Percentiles rank a stretch among this genome's conserved stretches.
These are phyloP conservation scores for Papilio machaon DNA, from an alignment of 1,140 invertebrate genomes.

Conservation along the genomic window DNA sequence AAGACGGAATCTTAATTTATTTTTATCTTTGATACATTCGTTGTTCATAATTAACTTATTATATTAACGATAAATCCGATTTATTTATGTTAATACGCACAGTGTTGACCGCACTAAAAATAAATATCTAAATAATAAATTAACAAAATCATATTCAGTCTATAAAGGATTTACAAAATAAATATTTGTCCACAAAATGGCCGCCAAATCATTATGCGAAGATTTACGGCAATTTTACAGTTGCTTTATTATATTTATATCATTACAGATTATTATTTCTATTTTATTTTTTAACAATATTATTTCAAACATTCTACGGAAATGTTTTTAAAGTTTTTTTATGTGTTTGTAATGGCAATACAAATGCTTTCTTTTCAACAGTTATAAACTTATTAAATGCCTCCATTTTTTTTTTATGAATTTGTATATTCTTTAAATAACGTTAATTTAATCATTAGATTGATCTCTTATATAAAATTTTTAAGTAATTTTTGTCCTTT, in stretches of 20 bases:
- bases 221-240: slow-evolving; percentile 66
- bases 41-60: slow-evolving; percentile 45
- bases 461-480: not conserved
- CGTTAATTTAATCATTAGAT: too few relatives aligned
- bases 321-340: too few relatives aligned
- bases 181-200: slow-evolving; percentile 57
- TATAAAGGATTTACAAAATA: slow-evolving; percentile 57
- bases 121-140: slow-evolving; percentile 60
- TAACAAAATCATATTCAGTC: slow-evolving; percentile 72
- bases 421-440: not conserved
- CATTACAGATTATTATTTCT: slow-evolving; percentile 39
- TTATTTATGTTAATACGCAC: slow-evolving; percentile 32
- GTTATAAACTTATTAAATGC: slow-evolving; percentile 26
- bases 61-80: slow-evolving; percentile 20
- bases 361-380: not conserved
- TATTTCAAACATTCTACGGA: not conserved
- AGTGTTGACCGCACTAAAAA: slow-evolving; percentile 46
- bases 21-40: slow-evolving; percentile 63
- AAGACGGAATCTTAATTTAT: slow-evolving; percentile 43
- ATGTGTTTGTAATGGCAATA: not conserved
- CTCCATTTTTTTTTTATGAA: not conserved
- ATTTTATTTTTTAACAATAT: not conserved
- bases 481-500: not conserved
- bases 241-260: slow-evolving; percentile 29
- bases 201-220: slow-evolving; percentile 51